Base-by-base conservation (phyloP, 2,113 vertebrate genomes). In the Pterophyllum scalare region DNA sequence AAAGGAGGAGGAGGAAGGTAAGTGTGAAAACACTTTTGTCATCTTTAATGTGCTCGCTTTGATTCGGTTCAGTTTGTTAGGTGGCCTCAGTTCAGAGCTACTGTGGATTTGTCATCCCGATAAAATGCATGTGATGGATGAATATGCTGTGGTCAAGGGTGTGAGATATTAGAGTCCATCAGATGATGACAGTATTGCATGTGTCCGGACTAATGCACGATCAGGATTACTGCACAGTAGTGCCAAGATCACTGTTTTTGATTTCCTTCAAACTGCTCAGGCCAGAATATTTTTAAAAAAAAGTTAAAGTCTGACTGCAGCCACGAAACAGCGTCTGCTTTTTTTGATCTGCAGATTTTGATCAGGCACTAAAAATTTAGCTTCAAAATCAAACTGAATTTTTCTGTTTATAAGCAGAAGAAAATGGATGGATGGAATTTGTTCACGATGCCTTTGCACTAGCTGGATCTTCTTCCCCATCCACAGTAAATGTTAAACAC, bases 1-100 rank as follows among this genome's bases (percentile, higher is more conserved):
- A 56, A 3, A 61, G 35, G 15, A 81, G 38, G 61, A 64, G 58
- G 20, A 86, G 57, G 72, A 11, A 75, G 89, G 91, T 92, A 77
- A 83, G 87, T 10, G 28, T 19, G 4, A 38, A 58, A 75, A 28
- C 43, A 59, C n/a, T 75, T 52, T 52, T 4, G 24, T 65, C 15
- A 10, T 60, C 5, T 60, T 19, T 74, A 26, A 35, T 33, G 64
- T n/a, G 7, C 7, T 31, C 33, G 19, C 15, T 74, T 35, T 56
- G 6, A 62, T 8, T 20, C 9, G 33, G 20, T 46, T 49, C 24
- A 22, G 65, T 11, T 57, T 46, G 5, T 58, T 20, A 40, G 10
- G 24, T 72, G 31, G 22, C 15, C 31, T 26, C 6, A 33, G 56
- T 22, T 28, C 4, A 15, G 15, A 49, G 9, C 26, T 0, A 28